Evolutionary conservation across 2,888 invertebrate species (phyloP).

Genomic region (Dromius quadrimaculatus): DNA sequence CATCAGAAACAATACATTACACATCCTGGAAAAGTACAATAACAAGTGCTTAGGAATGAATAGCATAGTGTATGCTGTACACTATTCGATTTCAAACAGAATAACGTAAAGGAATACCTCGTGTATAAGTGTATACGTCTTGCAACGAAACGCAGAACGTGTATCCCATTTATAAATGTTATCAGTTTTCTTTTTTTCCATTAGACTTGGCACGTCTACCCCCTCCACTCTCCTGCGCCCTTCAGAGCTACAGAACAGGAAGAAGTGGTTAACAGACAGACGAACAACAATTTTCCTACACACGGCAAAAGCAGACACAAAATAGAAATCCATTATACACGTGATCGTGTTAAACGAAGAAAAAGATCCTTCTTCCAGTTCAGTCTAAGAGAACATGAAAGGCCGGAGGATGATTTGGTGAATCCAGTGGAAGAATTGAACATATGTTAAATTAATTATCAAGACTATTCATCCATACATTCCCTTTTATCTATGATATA

Average conservation of each 20-base stretch:
- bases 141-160: no score
- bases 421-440: no score
- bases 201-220: conserved; percentile 40
- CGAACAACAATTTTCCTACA: conserved; percentile 45
- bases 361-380: conserved; percentile 19
- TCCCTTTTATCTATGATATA: no score
- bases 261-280: conserved; percentile 28
- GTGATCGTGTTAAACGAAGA: conserved; percentile 49
- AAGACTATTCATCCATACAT: no score
- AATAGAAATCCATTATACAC: conserved; percentile 51
- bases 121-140: no score
- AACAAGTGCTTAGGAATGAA: no score
- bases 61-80: no score
- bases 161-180: conserved; percentile 48
- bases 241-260: conserved; percentile 2
- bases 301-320: conserved; percentile 31
- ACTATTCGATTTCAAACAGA: no score
- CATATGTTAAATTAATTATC: no score
- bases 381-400: neutral
- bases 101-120: no score
- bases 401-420: neutral
- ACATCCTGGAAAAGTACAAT: no score
- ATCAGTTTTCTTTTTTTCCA: conserved; percentile 46
- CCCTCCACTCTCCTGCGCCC: neutral
- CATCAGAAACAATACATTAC: no score